A percentile compares a stretch with the other conserved stretches of the same genome.
Conservation (phyloP, 1,140 invertebrate genomes). For the Ladona fulva region DNA sequence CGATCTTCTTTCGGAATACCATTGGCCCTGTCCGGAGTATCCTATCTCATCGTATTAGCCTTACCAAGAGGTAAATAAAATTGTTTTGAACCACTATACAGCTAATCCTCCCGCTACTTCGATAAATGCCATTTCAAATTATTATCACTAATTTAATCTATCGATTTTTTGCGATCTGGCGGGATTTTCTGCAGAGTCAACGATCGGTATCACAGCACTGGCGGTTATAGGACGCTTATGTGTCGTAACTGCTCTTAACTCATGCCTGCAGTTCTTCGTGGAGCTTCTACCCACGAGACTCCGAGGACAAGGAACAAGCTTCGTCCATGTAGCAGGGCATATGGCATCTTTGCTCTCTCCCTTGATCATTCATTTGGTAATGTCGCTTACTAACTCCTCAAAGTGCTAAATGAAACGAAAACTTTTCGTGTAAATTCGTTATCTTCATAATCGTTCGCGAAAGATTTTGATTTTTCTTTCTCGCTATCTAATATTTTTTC, state of each 20-base stretch:
- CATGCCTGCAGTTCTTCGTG: conserved; percentile 66
- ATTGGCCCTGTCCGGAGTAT: conserved; percentile 26
- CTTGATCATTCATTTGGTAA: neutral
- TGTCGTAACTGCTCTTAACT: conserved; percentile 41
- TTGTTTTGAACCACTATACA: no score
- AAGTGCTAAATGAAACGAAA: no score
- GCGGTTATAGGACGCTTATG: neutral
- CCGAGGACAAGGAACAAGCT: neutral
- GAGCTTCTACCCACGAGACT: neutral
- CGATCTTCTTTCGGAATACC: conserved; percentile 29
- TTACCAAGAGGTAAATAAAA: conserved; percentile 22
- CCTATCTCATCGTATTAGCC: conserved; percentile 28
- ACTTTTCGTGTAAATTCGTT: no score
- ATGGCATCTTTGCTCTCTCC: neutral
- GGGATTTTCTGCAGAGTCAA: neutral
- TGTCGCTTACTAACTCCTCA: neutral
- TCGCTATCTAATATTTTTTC: no score
- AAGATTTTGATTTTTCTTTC: no score
- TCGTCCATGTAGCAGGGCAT: neutral
- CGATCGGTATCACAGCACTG: neutral
- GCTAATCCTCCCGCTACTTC: no score
- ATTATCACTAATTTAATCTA: neutral
- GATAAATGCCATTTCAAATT: no score
- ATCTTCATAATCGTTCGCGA: no score
- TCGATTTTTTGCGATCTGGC: neutral